Conservation (phyloP, 2,888 invertebrate species). For the Apamea monoglypha region DNA sequence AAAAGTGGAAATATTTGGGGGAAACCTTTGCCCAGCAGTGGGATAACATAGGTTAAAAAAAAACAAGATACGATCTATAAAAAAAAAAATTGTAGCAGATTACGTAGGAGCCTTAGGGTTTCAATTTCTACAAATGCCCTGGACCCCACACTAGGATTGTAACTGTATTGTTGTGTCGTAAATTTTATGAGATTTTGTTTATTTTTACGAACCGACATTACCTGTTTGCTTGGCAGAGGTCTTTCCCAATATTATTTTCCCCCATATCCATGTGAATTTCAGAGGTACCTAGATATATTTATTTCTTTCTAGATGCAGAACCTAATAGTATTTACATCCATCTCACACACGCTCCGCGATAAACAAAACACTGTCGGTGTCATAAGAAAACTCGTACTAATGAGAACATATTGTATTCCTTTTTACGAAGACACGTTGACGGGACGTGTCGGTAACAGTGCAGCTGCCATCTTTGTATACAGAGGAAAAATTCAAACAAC, state of each 20-base stretch:
- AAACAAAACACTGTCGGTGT: conserved; percentile 10
- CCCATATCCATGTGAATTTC: background rate
- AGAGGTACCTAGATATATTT: background rate
- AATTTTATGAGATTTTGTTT: no score
- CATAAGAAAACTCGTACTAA: conserved; percentile 14
- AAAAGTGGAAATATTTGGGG: no score
- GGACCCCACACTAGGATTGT: no score
- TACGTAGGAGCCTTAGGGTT: no score
- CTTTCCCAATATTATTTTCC: background rate
- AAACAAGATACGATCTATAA: no score
- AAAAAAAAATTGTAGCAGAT: no score
- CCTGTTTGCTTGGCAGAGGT: background rate
- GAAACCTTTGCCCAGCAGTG: no score
- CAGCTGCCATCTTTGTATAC: background rate
- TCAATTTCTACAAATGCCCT: no score
- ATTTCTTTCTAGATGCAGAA: background rate
- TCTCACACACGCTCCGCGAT: background rate
- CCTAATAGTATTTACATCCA: background rate
- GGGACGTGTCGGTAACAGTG: background rate
- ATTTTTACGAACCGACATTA: background rate
- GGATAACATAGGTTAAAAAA: no score
- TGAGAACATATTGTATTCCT: conserved; percentile 49
- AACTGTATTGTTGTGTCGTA: no score
- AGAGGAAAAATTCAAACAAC: conserved; percentile 1
- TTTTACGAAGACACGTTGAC: conserved; percentile 17